A percentile compares a stretch with the other conserved stretches of the same genome.
Conservation (phyloP, 2,113 vertebrate genomes). For the Balaenoptera acutorostrata region DNA sequence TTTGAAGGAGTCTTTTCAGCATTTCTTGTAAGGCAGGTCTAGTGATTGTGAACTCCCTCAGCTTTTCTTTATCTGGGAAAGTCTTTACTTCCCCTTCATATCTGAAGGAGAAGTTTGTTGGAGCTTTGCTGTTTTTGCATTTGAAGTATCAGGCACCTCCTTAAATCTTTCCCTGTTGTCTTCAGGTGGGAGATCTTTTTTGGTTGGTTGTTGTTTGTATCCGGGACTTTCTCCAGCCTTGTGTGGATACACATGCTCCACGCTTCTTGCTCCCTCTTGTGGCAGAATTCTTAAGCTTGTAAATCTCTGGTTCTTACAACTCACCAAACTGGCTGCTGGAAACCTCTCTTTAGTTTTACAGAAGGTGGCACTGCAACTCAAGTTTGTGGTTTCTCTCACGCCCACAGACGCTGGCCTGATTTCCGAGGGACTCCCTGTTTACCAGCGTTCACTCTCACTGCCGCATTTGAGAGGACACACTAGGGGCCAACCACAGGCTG, state of each 20-base stretch:
- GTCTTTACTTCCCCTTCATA: neutral
- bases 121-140: neutral
- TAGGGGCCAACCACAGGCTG: neutral
- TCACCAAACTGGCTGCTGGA: neutral
- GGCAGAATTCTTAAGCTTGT: neutral
- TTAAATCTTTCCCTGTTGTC: neutral
- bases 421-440: neutral
- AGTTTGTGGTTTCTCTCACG: neutral
- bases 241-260: neutral
- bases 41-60: neutral
- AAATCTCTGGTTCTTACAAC: neutral
- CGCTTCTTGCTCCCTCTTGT: neutral
- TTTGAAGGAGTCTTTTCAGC: neutral
- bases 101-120: neutral
- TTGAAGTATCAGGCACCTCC: neutral
- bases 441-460: neutral
- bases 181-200: neutral
- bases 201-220: neutral
- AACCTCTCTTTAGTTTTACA: neutral
- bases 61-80: neutral
- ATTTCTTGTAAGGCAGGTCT: neutral
- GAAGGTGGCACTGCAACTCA: neutral
- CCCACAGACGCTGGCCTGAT: neutral
- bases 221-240: neutral
- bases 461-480: neutral